Percentiles rank a stretch among this genome's conserved stretches.
Evolutionary conservation across 2,797 vertebrate genomes (phyloP).

Genomic region (Eulemur rubriventer): DNA sequence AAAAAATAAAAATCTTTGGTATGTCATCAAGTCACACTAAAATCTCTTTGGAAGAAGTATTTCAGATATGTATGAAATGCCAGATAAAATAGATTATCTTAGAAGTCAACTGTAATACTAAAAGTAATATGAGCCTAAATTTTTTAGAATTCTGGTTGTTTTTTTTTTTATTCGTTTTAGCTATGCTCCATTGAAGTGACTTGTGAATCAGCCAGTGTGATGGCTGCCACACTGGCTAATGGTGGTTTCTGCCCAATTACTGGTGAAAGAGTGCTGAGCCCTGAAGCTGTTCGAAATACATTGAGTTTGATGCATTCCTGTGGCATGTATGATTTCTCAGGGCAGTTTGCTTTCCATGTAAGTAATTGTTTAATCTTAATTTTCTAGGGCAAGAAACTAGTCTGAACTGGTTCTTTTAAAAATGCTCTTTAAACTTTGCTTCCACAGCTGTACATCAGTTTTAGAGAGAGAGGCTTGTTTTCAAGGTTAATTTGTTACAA

Average conservation of each 20-base stretch:
- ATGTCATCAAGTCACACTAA: background rate
- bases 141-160: background rate
- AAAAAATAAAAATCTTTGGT: background rate
- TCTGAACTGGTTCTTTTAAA: slow-evolving; percentile 17
- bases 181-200: slow-evolving; percentile 98
- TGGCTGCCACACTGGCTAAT: slow-evolving; percentile 98
- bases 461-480: slow-evolving; percentile 57
- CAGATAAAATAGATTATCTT: slow-evolving; percentile 8
- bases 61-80: slow-evolving; percentile 31
- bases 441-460: slow-evolving; percentile 44
- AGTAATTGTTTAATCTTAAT: slow-evolving; percentile 78
- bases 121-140: background rate
- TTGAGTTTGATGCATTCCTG: slow-evolving; percentile 99
- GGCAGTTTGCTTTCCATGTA: slow-evolving; percentile 98
- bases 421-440: slow-evolving; percentile 52
- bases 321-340: slow-evolving; percentile 99
- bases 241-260: slow-evolving; percentile 99
- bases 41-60: slow-evolving; percentile 31
- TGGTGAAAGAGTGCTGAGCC: slow-evolving; percentile 96
- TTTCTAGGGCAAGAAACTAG: slow-evolving; percentile 27
- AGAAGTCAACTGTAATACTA: background rate
- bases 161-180: slow-evolving; percentile 83
- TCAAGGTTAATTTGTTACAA: slow-evolving; percentile 69
- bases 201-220: slow-evolving; percentile 97
- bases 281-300: slow-evolving; percentile 95